Conservation (phyloP, 2,888 invertebrate species). For the Hydrotaea cyrtoneurina region DNA sequence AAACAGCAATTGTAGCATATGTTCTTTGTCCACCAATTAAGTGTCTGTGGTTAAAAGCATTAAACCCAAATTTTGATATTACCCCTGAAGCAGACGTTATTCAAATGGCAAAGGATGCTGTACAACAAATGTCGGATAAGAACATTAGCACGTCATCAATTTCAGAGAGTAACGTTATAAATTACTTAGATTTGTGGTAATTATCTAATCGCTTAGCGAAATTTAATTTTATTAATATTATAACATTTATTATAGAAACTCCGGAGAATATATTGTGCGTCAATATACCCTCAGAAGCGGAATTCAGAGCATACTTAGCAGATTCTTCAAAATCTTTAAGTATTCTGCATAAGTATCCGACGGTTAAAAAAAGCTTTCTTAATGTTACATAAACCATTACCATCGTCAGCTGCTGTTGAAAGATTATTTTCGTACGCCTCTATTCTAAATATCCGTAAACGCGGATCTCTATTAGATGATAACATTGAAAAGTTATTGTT, state of each 20-base stretch:
- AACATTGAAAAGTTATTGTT: slow-evolving; percentile 38
- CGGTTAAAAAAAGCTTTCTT: neutral
- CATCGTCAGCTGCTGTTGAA: slow-evolving; percentile 30
- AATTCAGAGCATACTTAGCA: slow-evolving; percentile 2
- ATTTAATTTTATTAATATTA: neutral
- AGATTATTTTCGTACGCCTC: slow-evolving; percentile 36
- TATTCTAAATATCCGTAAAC: slow-evolving; percentile 26
- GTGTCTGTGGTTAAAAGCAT: slow-evolving; percentile 43
- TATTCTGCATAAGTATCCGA: too few relatives aligned
- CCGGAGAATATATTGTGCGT: neutral
- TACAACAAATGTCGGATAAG: slow-evolving; percentile 40
- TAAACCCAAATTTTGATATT: slow-evolving; percentile 47
- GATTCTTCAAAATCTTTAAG: neutral
- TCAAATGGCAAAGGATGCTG: slow-evolving; percentile 48
- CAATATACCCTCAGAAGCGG: slow-evolving; percentile 10
- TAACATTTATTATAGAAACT: slow-evolving; percentile 20
- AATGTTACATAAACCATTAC: neutral
- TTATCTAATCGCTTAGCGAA: neutral
- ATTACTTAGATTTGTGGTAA: too few relatives aligned
- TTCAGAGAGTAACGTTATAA: too few relatives aligned
- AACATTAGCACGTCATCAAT: neutral
- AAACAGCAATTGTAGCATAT: slow-evolving; percentile 49
- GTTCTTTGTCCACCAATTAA: slow-evolving; percentile 46
- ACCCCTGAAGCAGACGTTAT: slow-evolving; percentile 37
- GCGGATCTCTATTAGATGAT: slow-evolving; percentile 33